Percentiles rank a stretch among this genome's conserved stretches.
Conservation (phyloP, 2,888 invertebrate genomes). For the Hofmannophila pseudospretella region DNA sequence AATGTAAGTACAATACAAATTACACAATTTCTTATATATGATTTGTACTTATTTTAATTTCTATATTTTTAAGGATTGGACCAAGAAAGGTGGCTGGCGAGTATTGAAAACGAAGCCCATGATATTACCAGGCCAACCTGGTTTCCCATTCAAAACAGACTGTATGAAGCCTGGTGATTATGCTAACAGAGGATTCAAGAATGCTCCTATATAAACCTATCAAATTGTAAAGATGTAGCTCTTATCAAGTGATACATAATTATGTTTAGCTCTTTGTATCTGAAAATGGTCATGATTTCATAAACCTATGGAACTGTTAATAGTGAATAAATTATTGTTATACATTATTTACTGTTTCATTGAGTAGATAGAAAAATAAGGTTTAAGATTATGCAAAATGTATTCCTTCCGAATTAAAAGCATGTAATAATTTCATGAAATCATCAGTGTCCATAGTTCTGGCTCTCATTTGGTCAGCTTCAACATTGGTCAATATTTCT, state of each 20-base stretch:
- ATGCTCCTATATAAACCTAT: slow-evolving; percentile 69
- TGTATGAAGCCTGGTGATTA: slow-evolving; percentile 80
- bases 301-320: slow-evolving; percentile 7
- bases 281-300: slow-evolving; percentile 2
- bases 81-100: slow-evolving; percentile 85
- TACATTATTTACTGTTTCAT: slow-evolving; percentile 11
- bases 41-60: background rate
- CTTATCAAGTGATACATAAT: background rate
- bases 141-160: slow-evolving; percentile 80
- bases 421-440: slow-evolving; percentile 90
- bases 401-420: slow-evolving; percentile 94
- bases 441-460: slow-evolving; percentile 98
- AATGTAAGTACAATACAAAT: slow-evolving; percentile 82
- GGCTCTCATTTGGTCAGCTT: slow-evolving; percentile 88
- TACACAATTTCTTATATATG: background rate
- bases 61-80: slow-evolving; percentile 83
- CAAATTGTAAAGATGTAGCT: background rate
- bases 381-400: slow-evolving; percentile 87
- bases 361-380: background rate
- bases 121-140: slow-evolving; percentile 83
- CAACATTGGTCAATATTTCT: slow-evolving; percentile 82
- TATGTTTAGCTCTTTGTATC: background rate
- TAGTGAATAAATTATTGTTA: slow-evolving; percentile 10
- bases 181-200: slow-evolving; percentile 84
- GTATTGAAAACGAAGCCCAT: slow-evolving; percentile 73